Evolutionary conservation across 2,797 vertebrate genomes (phyloP), one percentile per base, ranked within the genome.

Genomic region (Rhadinocentrus ornatus): DNA sequence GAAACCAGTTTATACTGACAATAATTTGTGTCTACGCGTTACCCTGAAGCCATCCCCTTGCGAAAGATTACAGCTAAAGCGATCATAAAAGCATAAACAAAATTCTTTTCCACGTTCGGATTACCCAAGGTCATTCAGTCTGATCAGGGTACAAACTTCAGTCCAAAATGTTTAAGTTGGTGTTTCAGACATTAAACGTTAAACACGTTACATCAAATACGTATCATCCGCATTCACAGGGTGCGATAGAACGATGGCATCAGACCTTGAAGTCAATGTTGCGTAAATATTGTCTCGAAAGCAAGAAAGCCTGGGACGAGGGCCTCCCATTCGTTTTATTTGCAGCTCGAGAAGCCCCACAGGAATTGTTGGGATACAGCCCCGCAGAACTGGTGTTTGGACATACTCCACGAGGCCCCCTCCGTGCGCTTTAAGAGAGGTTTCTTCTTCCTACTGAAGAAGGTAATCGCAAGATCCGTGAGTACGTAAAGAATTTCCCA

Each of bases 381-480:
- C 46, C 46, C 3, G 22, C 24, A 0, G 32, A 69, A 24, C 34
- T 39, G 2, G 66, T 39, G 20, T 61, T 61, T 61, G 46, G 57
- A 1, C 50, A 69, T 26, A 41, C 35, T 9, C 34, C 41, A 1
- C 12, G 4, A 0, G 50, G 15, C 2, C 59, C 29, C 9, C 18
- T 62, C 34, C 20, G 62, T 4, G 26, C 62, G 1, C 29, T 62
- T 0, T 18, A n/a, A 56, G 10, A 20, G 2, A 37, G 35, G 10
- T 37, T 37, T 2, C 12, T 37, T 12, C 11, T 37, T 3, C 35
- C 35, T 0, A 4, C 12, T 15, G 3, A 3, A 2, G 3, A 9
- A 1, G 2, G 11, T 13, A 37, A 0, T 0, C 11, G 35, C 2
- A 13, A 8, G 2, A 12, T 12, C 3, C 11, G 35, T 3, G 13